Evolutionary conservation across 30 jellyfish, hydroid and myxozoan genomes (phyloP).

Genomic region (Turritopsis dohrnii): DNA sequence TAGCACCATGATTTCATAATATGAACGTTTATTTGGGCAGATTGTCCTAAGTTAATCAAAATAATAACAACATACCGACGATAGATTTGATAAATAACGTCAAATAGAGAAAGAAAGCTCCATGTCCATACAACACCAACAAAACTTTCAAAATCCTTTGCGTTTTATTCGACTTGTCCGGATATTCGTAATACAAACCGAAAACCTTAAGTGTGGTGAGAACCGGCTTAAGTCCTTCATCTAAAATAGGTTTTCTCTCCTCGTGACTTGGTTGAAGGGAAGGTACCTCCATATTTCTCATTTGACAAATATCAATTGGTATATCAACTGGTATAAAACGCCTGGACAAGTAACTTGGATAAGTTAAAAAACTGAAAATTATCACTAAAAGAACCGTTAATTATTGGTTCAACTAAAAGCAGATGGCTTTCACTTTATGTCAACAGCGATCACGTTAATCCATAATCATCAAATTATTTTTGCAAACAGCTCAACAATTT

Average conservation of each 20-base stretch:
- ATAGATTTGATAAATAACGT: not conserved
- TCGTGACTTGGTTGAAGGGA: not conserved
- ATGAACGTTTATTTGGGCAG: no score
- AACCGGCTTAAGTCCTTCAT: conserved; percentile 11
- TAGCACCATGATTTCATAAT: no score
- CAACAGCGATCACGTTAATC: not conserved
- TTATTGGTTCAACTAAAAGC: not conserved
- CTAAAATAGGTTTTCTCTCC: not conserved
- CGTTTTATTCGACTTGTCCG: not conserved
- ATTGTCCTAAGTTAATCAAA: no score
- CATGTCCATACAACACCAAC: not conserved
- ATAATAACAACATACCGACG: not conserved
- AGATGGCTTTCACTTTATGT: not conserved
- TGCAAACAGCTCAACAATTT: not conserved
- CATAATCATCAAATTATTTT: no score
- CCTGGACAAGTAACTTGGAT: not conserved
- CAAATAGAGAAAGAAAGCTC: not conserved
- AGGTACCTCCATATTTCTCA: not conserved
- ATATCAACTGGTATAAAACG: not conserved
- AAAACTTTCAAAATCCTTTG: not conserved
- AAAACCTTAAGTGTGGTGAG: not conserved
- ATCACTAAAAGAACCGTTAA: not conserved
- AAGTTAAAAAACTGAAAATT: not conserved
- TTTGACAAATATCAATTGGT: not conserved
- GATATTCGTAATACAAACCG: conserved; percentile 1